These are phyloP conservation scores for Lipotes vexillifer DNA, from an alignment of 2,113 vertebrate genomes.

Conservation along the genomic window DNA sequence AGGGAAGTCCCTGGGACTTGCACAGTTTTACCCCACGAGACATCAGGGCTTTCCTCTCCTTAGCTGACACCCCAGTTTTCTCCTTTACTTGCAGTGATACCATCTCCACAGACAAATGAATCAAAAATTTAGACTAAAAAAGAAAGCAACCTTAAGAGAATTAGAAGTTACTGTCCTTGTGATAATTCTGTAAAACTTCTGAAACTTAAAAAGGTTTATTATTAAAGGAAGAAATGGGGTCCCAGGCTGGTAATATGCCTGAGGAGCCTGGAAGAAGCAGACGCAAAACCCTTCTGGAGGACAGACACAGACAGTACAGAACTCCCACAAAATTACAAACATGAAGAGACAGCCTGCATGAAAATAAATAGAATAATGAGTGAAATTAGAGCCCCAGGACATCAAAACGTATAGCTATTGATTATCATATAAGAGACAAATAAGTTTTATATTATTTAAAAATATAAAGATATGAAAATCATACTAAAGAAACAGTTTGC, in stretches of 20 bases:
- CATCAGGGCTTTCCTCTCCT: not conserved
- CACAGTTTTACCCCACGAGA: no score
- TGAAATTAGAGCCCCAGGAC: not conserved
- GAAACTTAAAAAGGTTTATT: not conserved
- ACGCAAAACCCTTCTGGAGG: not conserved
- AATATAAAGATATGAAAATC: not conserved
- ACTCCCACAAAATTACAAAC: not conserved
- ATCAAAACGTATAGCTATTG: not conserved
- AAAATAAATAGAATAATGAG: not conserved
- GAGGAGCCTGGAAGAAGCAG: not conserved
- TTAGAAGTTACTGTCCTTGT: not conserved
- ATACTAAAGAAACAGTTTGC: not conserved
- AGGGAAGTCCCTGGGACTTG: no score
- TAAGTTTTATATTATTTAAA: not conserved
- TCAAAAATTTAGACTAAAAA: not conserved
- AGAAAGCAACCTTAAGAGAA: not conserved
- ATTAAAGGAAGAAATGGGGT: not conserved
- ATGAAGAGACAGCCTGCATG: not conserved
- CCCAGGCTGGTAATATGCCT: not conserved
- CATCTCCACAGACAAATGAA: not conserved
- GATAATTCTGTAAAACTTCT: not conserved
- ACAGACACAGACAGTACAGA: not conserved
- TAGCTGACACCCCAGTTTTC: not conserved
- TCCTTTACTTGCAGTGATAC: not conserved
- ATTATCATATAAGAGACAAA: not conserved